A percentile compares a stretch with the other conserved stretches of the same genome.
phyloP scores from a whole-genome alignment of 30 jellyfish, hydroid and myxozoan genomes.

The Turritopsis rubra region DNA sequence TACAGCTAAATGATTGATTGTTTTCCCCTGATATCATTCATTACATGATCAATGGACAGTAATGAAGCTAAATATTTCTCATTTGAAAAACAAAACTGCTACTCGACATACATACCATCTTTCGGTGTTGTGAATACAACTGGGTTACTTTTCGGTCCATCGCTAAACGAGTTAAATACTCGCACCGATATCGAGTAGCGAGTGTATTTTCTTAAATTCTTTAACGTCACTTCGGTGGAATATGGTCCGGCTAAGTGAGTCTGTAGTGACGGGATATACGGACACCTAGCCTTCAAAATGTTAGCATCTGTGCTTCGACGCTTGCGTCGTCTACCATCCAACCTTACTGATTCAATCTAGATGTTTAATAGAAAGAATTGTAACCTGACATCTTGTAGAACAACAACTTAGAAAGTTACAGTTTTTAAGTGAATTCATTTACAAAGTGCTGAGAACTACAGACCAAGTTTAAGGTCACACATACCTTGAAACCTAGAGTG shows the following conservation, averaged over 20 bases:
- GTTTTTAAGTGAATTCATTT: neutral
- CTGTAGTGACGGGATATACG: conserved; percentile 15
- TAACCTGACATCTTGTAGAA: neutral
- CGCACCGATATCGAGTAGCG: conserved; percentile 55
- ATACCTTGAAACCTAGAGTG: conserved; percentile 79
- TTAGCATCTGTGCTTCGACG: conserved; percentile 22
- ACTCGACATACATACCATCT: conserved; percentile 51
- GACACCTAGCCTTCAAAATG: conserved; percentile 27
- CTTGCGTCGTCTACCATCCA: conserved; percentile 17
- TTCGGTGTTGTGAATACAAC: conserved; percentile 48
- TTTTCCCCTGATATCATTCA: too few species aligned
- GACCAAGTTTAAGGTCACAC: conserved; percentile 18
- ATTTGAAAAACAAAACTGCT: too few species aligned
- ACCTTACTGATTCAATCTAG: conserved; percentile 26
- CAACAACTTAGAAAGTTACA: conserved; percentile 3
- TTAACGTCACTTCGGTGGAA: conserved; percentile 48
- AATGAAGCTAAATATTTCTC: too few species aligned
- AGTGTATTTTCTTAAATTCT: conserved; percentile 45
- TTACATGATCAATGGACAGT: too few species aligned
- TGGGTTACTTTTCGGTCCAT: conserved; percentile 67
- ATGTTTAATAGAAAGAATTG: too few species aligned
- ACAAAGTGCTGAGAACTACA: too few species aligned
- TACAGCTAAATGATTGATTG: too few species aligned
- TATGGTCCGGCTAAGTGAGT: conserved; percentile 44
- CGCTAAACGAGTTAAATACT: conserved; percentile 78